Evolutionary conservation across 2,113 vertebrate species (phyloP).

Genomic region (Turnix velox): DNA sequence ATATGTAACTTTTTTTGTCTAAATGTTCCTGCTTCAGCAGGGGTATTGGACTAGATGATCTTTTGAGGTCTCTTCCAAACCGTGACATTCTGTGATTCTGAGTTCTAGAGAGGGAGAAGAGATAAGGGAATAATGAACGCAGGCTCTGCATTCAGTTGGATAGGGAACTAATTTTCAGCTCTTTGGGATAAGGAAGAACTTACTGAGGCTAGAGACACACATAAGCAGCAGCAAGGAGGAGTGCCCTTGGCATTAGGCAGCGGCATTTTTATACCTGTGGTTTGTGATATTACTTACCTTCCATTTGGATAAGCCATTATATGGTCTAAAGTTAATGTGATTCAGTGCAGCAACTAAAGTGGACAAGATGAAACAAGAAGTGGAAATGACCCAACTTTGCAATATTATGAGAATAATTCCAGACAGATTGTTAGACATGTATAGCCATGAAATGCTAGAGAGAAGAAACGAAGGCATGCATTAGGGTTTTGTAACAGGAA

Average conservation of each 20-base stretch:
- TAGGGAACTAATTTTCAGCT: background rate
- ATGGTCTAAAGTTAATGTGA: background rate
- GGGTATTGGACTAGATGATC: too few relatives aligned
- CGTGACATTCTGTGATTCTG: background rate
- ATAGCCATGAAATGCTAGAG: background rate
- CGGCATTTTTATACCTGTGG: rapidly evolving
- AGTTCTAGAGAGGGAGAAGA: background rate
- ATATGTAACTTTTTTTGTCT: too few relatives aligned
- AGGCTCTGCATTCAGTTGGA: background rate
- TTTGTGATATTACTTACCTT: background rate
- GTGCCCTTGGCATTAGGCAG: background rate
- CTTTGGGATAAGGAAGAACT: background rate
- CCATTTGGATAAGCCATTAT: background rate
- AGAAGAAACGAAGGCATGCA: background rate
- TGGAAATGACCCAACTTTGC: background rate
- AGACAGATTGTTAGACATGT: background rate
- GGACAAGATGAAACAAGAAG: background rate
- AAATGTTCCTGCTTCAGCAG: too few relatives aligned
- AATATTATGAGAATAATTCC: background rate
- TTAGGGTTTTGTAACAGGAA: background rate
- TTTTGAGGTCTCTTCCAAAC: too few relatives aligned
- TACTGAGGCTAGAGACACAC: background rate
- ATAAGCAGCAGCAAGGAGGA: background rate
- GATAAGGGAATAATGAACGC: background rate
- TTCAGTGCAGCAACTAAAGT: background rate